Evolutionary conservation across 2,888 invertebrate genomes (phyloP).

Genomic region (Drosophila aldrichi): DNA sequence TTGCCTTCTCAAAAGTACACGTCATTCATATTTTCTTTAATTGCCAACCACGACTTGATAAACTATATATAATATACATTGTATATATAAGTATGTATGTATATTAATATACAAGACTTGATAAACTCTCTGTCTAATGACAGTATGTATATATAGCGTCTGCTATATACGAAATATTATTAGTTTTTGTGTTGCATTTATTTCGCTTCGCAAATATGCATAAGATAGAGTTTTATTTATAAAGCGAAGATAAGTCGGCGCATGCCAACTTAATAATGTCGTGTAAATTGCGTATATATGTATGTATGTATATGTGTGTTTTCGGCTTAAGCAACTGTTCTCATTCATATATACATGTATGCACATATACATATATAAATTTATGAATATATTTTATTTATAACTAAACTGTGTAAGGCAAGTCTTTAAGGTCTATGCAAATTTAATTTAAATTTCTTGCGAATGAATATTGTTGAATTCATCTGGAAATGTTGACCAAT

Average conservation of each 20-base stretch:
- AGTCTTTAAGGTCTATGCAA: background rate
- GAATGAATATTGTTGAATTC: background rate
- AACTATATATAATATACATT: background rate
- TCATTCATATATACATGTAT: background rate
- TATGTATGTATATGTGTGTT: background rate
- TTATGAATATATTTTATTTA: background rate
- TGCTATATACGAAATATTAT: background rate
- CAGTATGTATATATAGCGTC: too few species aligned
- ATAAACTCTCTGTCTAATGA: background rate
- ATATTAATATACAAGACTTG: background rate
- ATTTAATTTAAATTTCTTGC: background rate
- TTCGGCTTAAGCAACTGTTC: background rate
- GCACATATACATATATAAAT: too few species aligned
- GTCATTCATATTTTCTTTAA: conserved; percentile 39
- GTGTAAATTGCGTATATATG: background rate
- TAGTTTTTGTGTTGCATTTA: background rate
- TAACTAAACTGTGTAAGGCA: background rate
- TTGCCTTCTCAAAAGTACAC: conserved; percentile 57
- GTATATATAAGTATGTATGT: background rate
- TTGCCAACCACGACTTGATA: conserved; percentile 1
- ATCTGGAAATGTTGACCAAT: background rate
- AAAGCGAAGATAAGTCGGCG: background rate
- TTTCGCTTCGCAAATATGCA: background rate
- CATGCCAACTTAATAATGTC: conserved; percentile 5
- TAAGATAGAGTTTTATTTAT: conserved; percentile 6